Evolutionary conservation across 1,140 invertebrate species (phyloP).

Genomic region (Thaumatotibia leucotreta): DNA sequence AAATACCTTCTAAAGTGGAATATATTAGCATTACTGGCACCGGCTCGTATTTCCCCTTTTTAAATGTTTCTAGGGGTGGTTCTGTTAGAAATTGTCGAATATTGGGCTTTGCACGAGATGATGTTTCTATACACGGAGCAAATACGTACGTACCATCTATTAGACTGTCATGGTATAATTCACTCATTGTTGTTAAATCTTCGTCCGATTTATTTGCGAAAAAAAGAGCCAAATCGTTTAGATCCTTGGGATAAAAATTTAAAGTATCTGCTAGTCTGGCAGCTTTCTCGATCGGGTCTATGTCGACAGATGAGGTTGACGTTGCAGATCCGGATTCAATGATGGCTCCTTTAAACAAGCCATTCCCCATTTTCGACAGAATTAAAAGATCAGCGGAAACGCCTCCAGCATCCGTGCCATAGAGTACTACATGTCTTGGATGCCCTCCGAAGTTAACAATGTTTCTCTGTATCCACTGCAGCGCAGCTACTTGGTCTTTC

Average conservation of each 20-base stretch:
- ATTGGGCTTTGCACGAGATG: not conserved
- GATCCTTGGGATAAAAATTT: not conserved
- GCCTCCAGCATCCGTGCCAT: conserved; percentile 57
- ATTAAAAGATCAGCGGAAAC: conserved; percentile 37
- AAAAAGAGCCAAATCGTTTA: not conserved
- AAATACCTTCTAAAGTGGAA: not conserved
- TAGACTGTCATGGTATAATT: not conserved
- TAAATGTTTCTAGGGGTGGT: not conserved
- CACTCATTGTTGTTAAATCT: not conserved
- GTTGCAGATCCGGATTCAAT: not conserved
- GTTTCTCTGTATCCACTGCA: conserved; percentile 77
- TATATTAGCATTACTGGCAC: not conserved
- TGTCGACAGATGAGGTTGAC: not conserved
- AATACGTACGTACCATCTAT: not conserved
- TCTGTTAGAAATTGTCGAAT: not conserved
- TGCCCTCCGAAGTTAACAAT: conserved; percentile 74
- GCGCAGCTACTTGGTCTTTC: conserved; percentile 72
- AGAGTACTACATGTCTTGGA: conserved; percentile 52
- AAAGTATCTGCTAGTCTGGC: not conserved
- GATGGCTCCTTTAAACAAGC: not conserved
- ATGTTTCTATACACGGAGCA: not conserved
- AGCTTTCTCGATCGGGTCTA: not conserved
- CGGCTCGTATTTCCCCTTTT: not conserved
- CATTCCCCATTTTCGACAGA: not conserved
- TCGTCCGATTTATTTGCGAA: not conserved